These are phyloP conservation scores for Homalodisca vitripennis DNA, from an alignment of 1,140 invertebrate genomes.

Conservation along the genomic window DNA sequence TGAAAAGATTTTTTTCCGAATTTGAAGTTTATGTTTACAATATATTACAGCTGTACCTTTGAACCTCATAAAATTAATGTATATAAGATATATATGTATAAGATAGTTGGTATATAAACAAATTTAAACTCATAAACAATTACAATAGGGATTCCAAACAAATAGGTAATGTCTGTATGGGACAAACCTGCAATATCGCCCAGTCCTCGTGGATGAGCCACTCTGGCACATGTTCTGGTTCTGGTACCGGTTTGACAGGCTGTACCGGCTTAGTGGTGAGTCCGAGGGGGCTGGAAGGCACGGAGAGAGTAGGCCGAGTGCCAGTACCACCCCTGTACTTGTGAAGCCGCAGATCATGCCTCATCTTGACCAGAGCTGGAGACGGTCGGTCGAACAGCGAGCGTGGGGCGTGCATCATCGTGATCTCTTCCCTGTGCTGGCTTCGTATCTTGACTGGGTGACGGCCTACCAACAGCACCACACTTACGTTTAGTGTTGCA, in stretches of 20 bases:
- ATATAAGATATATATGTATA: too few species aligned
- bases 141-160: too few species aligned
- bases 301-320: too few species aligned
- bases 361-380: slow-evolving; percentile 71
- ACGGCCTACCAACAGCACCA: slow-evolving; percentile 50
- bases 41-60: too few species aligned
- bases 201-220: slow-evolving; percentile 92
- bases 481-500: too few species aligned
- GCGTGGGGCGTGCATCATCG: slow-evolving; percentile 67
- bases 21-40: too few species aligned
- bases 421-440: slow-evolving; percentile 64
- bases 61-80: too few species aligned
- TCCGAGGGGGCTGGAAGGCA: too few species aligned
- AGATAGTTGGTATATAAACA: too few species aligned
- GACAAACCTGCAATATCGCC: slow-evolving; percentile 73
- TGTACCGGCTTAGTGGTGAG: background rate
- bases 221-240: slow-evolving; percentile 69
- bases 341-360: slow-evolving; percentile 72
- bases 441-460: slow-evolving; percentile 56
- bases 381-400: slow-evolving; percentile 87
- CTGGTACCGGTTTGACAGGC: slow-evolving; percentile 37
- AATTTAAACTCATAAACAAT: too few species aligned
- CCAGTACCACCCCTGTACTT: slow-evolving; percentile 65
- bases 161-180: too few species aligned
- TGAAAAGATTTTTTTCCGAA: too few species aligned